Conservation (phyloP, 2,113 vertebrate genomes). For the Perognathus longimembris region DNA sequence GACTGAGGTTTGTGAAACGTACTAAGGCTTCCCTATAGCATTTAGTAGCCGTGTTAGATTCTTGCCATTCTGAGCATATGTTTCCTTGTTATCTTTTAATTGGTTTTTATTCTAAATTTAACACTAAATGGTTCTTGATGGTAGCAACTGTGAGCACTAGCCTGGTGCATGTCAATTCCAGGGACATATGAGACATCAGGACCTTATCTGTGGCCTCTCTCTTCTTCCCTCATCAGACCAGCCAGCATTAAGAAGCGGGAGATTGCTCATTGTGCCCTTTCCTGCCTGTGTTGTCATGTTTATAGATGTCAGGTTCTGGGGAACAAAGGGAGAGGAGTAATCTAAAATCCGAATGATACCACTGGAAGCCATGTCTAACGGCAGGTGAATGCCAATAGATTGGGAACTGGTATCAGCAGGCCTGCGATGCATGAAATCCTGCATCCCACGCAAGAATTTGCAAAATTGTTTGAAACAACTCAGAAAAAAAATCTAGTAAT, state of each 20-base stretch:
- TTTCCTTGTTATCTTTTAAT: constrained; percentile 84
- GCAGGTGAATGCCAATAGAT: constrained; percentile 44
- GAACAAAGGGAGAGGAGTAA: constrained; percentile 51
- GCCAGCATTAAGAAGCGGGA: background rate
- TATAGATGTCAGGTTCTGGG: constrained; percentile 38
- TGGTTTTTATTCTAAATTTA: constrained; percentile 84
- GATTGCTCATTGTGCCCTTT: background rate
- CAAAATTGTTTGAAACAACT: background rate
- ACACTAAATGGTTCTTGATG: constrained; percentile 67
- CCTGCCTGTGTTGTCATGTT: constrained; percentile 52
- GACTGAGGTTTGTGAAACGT: background rate
- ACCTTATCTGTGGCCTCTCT: background rate
- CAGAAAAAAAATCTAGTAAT: background rate
- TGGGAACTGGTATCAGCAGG: constrained; percentile 9
- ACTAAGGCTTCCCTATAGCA: constrained; percentile 7
- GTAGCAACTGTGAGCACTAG: constrained; percentile 30
- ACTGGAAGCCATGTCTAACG: background rate
- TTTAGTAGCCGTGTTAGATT: constrained; percentile 69
- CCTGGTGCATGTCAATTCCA: constrained; percentile 57
- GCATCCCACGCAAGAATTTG: background rate
- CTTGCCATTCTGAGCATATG: constrained; percentile 77
- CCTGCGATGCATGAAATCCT: background rate
- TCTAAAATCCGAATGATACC: constrained; percentile 30
- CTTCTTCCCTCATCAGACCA: background rate
- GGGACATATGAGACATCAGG: background rate